Conservation (phyloP, 2,888 invertebrate genomes). For the Dolichopus griseipennis region DNA sequence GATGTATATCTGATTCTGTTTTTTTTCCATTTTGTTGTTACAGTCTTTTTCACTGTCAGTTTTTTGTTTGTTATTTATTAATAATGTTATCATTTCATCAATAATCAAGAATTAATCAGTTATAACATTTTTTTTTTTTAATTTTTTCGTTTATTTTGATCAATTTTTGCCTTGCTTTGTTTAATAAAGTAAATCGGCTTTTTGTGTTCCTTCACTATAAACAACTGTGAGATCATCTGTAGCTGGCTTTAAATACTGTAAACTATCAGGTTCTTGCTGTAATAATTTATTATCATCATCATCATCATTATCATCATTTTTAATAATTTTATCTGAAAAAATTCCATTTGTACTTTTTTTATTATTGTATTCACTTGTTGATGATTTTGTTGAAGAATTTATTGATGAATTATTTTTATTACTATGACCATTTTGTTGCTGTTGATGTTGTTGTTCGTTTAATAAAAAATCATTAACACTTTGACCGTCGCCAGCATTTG, state of each 20-base stretch:
- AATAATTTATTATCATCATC: neutral
- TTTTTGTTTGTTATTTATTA: too few relatives aligned
- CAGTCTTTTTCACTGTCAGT: too few relatives aligned
- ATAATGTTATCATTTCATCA: too few relatives aligned
- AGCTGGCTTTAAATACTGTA: slow-evolving; percentile 36
- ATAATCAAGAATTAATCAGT: too few relatives aligned
- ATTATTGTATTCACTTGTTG: slow-evolving; percentile 19
- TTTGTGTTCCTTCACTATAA: slow-evolving; percentile 43
- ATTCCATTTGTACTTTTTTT: slow-evolving; percentile 11
- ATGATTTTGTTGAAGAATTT: slow-evolving; percentile 24
- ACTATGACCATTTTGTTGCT: neutral
- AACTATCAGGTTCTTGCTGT: slow-evolving; percentile 28
- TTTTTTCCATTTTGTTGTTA: too few relatives aligned
- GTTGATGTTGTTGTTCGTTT: slow-evolving; percentile 10
- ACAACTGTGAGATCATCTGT: slow-evolving; percentile 40
- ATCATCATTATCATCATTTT: neutral
- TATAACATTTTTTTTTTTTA: neutral
- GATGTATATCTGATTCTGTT: too few relatives aligned
- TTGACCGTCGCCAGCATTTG: slow-evolving; percentile 26
- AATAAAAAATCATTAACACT: slow-evolving; percentile 1
- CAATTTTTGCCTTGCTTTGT: neutral
- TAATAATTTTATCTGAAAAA: neutral
- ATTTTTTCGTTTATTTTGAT: neutral
- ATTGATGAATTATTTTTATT: slow-evolving; percentile 9
- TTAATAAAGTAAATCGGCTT: slow-evolving; percentile 42